Percentiles rank a stretch among this genome's conserved stretches.
phyloP scores from a whole-genome alignment of 2,888 invertebrate species.

The Chirona hameri region DNA sequence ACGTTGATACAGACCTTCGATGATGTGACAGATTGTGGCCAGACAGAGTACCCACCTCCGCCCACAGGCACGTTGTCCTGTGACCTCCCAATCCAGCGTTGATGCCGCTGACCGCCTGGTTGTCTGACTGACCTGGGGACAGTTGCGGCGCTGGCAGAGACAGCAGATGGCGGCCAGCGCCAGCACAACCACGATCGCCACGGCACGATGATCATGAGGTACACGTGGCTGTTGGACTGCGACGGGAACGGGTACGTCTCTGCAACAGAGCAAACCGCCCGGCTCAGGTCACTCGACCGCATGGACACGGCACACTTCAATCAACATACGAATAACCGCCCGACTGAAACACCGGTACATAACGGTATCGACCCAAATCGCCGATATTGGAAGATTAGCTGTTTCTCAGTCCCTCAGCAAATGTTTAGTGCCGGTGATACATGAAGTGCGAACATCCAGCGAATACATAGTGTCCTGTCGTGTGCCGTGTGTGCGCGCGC shows the following conservation, averaged over 20 bases:
- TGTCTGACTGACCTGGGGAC: neutral
- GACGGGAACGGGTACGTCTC: neutral
- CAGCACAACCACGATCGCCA: neutral
- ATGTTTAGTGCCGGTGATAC: no score
- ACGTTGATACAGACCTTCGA: no score
- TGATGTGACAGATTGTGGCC: no score
- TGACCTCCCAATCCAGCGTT: neutral
- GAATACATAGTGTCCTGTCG: no score
- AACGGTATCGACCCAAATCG: no score
- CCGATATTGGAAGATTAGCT: no score
- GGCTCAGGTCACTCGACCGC: no score
- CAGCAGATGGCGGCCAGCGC: slow-evolving; percentile 13
- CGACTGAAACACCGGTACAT: neutral
- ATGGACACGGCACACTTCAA: neutral
- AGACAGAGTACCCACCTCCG: no score
- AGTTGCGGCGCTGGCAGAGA: slow-evolving; percentile 8
- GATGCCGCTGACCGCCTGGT: neutral
- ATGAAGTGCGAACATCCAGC: no score
- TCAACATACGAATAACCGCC: neutral
- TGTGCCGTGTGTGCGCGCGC: no score
- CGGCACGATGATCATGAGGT: slow-evolving; percentile 9
- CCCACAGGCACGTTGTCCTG: no score
- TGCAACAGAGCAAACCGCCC: neutral
- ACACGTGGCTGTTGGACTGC: neutral
- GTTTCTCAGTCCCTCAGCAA: no score